These are phyloP conservation scores for Bombylius discolor DNA, from an alignment of 2,888 invertebrate genomes.

Conservation along the genomic window DNA sequence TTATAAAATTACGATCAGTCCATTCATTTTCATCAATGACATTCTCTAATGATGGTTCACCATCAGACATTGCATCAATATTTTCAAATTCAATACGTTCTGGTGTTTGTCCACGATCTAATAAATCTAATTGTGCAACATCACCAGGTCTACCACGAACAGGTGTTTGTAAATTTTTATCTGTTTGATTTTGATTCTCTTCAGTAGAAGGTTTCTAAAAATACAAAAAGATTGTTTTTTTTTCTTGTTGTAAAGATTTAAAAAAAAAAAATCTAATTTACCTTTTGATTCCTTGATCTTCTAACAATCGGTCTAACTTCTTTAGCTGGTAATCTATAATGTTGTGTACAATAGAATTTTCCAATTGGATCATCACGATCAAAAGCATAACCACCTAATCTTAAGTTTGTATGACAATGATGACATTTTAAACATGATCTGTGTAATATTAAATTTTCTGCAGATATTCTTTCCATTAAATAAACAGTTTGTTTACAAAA, in stretches of 20 bases:
- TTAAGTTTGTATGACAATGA: conserved; percentile 73
- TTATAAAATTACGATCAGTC: conserved; percentile 85
- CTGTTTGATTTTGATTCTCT: conserved; percentile 3
- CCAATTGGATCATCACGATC: conserved; percentile 55
- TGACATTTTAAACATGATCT: conserved; percentile 89
- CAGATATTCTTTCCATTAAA: conserved; percentile 80
- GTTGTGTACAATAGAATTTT: conserved; percentile 62
- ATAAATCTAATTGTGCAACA: conserved; percentile 27
- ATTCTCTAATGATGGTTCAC: conserved; percentile 46
- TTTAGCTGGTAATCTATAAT: conserved; percentile 52
- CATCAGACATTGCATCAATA: conserved; percentile 49
- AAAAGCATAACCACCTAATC: conserved; percentile 61
- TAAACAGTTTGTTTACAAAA: conserved; percentile 88
- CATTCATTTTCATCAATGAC: conserved; percentile 93
- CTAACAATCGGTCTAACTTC: conserved; percentile 27
- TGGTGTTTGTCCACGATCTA: conserved; percentile 49
- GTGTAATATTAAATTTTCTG: conserved; percentile 84
- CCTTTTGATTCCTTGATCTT: conserved; percentile 20
- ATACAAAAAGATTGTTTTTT: background rate
- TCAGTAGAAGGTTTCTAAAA: background rate
- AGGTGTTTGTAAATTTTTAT: conserved; percentile 32
- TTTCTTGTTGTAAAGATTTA: background rate
- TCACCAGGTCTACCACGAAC: conserved; percentile 35
- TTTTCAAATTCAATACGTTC: conserved; percentile 72
- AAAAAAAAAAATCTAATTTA: conserved; percentile 9